Evolutionary conservation across 2,797 vertebrate genomes (phyloP).

Genomic region (Microcaecilia unicolor): DNA sequence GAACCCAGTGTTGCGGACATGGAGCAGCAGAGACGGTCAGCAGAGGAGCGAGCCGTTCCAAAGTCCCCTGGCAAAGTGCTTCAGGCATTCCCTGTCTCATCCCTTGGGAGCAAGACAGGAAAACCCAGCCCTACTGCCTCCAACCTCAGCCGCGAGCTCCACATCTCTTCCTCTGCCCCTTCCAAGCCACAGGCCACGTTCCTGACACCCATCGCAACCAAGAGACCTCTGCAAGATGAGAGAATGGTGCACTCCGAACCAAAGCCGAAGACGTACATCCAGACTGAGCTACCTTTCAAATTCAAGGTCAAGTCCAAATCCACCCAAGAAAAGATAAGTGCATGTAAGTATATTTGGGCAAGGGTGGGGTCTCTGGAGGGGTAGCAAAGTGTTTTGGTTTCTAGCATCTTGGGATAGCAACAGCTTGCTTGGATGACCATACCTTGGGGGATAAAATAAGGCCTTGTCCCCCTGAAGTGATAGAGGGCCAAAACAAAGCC

Average conservation of each 20-base stretch:
- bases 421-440: too few relatives aligned
- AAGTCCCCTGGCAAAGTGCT: slow-evolving; percentile 34
- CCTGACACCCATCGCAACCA: slow-evolving; percentile 45
- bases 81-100: slow-evolving; percentile 50
- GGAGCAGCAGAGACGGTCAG: slow-evolving; percentile 39
- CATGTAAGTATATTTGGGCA: slow-evolving; percentile 56
- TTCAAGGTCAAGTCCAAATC: slow-evolving; percentile 78
- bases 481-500: too few relatives aligned
- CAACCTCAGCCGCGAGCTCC: slow-evolving; percentile 46
- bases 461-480: too few relatives aligned
- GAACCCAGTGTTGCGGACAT: slow-evolving; percentile 52
- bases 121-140: slow-evolving; percentile 36
- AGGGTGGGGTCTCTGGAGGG: neutral
- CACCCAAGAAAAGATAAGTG: slow-evolving; percentile 68
- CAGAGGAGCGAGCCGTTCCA: slow-evolving; percentile 47
- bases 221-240: slow-evolving; percentile 53
- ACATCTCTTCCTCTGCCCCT: too few relatives aligned
- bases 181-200: slow-evolving; percentile 49
- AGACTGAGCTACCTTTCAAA: slow-evolving; percentile 79
- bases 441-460: too few relatives aligned
- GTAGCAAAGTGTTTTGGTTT: neutral
- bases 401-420: neutral
- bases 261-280: slow-evolving; percentile 61
- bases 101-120: slow-evolving; percentile 39
- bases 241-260: slow-evolving; percentile 27